Evolutionary conservation across 2,113 vertebrate species (phyloP).

Genomic region (Dendropsophus ebraccatus): DNA sequence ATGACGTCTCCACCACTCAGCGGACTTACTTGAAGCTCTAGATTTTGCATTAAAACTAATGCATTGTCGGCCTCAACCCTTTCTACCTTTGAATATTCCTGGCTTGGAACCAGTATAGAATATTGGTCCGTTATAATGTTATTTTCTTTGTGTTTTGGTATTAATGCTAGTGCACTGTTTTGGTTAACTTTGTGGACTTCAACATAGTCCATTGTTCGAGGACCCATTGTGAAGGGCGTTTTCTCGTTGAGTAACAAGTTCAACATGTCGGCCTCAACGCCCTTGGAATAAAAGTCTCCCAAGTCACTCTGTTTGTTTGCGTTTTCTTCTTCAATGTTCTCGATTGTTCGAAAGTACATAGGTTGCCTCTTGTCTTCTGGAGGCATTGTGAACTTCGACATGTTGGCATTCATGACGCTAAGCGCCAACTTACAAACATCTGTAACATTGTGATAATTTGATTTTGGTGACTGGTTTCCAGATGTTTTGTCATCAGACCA

Average conservation of each 20-base stretch:
- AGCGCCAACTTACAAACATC: slow-evolving; percentile 65
- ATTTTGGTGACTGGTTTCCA: slow-evolving; percentile 61
- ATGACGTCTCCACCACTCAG: slow-evolving; percentile 63
- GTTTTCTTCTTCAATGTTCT: slow-evolving; percentile 52
- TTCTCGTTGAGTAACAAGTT: slow-evolving; percentile 63
- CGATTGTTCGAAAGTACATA: slow-evolving; percentile 47
- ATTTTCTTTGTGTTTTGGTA: slow-evolving; percentile 71
- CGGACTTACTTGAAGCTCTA: slow-evolving; percentile 48
- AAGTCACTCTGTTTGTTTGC: slow-evolving; percentile 46
- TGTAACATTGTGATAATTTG: slow-evolving; percentile 70
- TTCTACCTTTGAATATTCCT: slow-evolving; percentile 88
- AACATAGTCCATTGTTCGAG: slow-evolving; percentile 79
- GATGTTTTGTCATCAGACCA: slow-evolving; percentile 77
- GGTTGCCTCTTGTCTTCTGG: slow-evolving; percentile 62
- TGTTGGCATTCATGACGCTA: slow-evolving; percentile 56
- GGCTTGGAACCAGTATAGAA: slow-evolving; percentile 55
- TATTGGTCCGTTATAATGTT: slow-evolving; percentile 59
- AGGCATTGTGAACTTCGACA: slow-evolving; percentile 53
- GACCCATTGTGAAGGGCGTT: slow-evolving; percentile 59
- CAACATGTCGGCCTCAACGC: slow-evolving; percentile 45
- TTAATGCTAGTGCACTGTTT: slow-evolving; percentile 75
- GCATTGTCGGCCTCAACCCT: slow-evolving; percentile 73
- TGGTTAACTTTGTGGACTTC: slow-evolving; percentile 84
- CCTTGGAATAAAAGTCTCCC: slow-evolving; percentile 58
- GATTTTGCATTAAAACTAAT: slow-evolving; percentile 80